Evolutionary conservation across 1,140 invertebrate genomes (phyloP).

Genomic region (Pectinophora gossypiella): DNA sequence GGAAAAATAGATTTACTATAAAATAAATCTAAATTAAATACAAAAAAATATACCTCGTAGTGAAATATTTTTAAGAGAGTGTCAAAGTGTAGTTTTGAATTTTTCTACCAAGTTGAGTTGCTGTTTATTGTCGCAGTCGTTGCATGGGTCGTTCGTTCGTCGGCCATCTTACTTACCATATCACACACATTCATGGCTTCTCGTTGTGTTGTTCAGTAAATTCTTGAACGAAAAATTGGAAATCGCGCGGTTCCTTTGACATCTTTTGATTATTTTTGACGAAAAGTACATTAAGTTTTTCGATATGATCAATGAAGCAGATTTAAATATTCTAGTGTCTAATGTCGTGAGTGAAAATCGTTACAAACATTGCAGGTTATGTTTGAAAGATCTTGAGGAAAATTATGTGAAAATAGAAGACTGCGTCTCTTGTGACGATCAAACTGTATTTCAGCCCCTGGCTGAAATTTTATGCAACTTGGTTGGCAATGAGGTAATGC

Average conservation of each 20-base stretch:
- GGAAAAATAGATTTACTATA: too few relatives aligned
- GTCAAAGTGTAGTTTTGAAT: too few relatives aligned
- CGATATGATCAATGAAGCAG: conserved; percentile 31
- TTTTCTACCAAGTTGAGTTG: too few relatives aligned
- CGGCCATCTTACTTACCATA: not conserved
- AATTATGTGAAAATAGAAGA: conserved; percentile 47
- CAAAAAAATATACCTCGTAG: too few relatives aligned
- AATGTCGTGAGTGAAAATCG: conserved; percentile 41
- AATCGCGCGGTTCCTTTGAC: conserved; percentile 36
- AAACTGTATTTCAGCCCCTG: conserved; percentile 25
- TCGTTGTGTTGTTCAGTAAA: conserved; percentile 12
- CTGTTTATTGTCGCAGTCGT: too few relatives aligned
- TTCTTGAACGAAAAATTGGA: conserved; percentile 56
- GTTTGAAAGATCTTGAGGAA: conserved; percentile 38
- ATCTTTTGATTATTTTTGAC: conserved; percentile 25
- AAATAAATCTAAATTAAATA: too few relatives aligned
- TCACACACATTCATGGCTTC: conserved; percentile 16
- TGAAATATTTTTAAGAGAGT: too few relatives aligned
- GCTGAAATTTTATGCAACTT: conserved; percentile 36
- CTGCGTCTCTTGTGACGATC: conserved; percentile 28
- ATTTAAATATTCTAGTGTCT: conserved; percentile 43
- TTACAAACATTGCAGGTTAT: conserved; percentile 64
- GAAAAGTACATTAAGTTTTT: conserved; percentile 3
- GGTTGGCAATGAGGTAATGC: conserved; percentile 40
- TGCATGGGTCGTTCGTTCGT: too few relatives aligned